These are phyloP conservation scores for Octomys mimax DNA, from an alignment of 2,797 vertebrate genomes.

Conservation along the genomic window DNA sequence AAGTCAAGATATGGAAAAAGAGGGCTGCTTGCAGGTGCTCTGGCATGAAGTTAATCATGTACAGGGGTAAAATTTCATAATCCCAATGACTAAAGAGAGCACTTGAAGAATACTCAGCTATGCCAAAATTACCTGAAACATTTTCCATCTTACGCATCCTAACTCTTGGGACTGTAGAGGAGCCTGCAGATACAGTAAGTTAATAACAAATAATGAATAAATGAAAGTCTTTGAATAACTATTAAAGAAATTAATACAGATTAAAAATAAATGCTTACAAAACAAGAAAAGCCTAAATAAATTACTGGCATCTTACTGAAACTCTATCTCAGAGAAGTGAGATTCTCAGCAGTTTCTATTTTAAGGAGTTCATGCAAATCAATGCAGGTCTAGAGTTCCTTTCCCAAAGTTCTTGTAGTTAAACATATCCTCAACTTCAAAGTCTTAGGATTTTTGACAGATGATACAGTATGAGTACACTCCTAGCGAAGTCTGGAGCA, in stretches of 20 bases:
- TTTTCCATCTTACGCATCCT: constrained; percentile 47
- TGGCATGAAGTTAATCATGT: constrained; percentile 49
- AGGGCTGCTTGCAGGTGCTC: neutral
- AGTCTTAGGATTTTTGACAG: constrained; percentile 17
- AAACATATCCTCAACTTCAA: constrained; percentile 21
- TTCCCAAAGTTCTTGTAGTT: constrained; percentile 21
- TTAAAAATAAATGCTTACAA: constrained; percentile 55
- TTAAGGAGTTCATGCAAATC: neutral
- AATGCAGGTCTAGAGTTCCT: neutral
- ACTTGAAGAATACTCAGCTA: constrained; percentile 6
- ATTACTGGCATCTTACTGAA: constrained; percentile 53
- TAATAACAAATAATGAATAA: neutral
- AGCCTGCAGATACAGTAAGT: neutral
- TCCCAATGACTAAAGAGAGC: neutral
- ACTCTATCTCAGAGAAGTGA: constrained; percentile 8
- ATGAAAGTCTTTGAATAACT: constrained; percentile 45
- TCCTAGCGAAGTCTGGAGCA: neutral
- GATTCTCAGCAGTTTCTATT: constrained; percentile 12
- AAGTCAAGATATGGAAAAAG: constrained; percentile 61
- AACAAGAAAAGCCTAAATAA: neutral
- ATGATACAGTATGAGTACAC: neutral
- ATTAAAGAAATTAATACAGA: constrained; percentile 30
- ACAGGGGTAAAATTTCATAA: constrained; percentile 48
- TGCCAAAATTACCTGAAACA: constrained; percentile 23
- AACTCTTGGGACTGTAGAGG: constrained; percentile 23